Evolutionary conservation across 1,140 invertebrate genomes (phyloP), one percentile per base, ranked within the genome.

Genomic region (Capitella teleta): DNA sequence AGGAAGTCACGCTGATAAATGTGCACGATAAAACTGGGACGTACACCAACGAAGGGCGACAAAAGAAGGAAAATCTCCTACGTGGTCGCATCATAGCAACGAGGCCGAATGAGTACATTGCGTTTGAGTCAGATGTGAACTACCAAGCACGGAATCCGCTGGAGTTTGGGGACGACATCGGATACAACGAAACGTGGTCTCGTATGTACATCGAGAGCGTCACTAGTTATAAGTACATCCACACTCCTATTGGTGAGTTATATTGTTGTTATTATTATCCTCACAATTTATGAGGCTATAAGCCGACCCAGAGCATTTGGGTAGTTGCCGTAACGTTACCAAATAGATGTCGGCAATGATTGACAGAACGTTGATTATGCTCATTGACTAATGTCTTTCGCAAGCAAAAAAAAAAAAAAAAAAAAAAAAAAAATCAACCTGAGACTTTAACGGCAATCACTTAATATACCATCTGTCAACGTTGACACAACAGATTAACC

Each of bases 141-240:
- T 67, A 57, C 56, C 61, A 64, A 53, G 41, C 21, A n/a, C 49
- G 45, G 28, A 63, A 67, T 46, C 21, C 44, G 18, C 54, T 52
- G 12, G 64, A 67, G 50, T 67, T 62, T 59, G 64, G 64, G 28
- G 64, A 67, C 56, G 60, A 61, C 24, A 57, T 62, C 36, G 63
- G 64, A 1, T 67, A 62, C 38, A 64, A 65, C 53, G 59, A 62
- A 19, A 41, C 38, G 21, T 8, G 12, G 6, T 12, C 12, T 12
- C 12, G 38, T 16, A 10, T 32, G 30, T 8, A 8, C 8, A 32
- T 32, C 8, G n/a, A n/a, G 30, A 32, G 30, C 30, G n/a, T 32
- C 30, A 32, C n/a, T 32, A 32, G n/a, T 32, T 32, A 32, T 32
- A 32, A 10, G 8, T n/a, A 32, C n/a, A 8, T 32, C n/a, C 30